Conservation (phyloP, 2,797 vertebrate genomes). For the Malurus splendens region DNA sequence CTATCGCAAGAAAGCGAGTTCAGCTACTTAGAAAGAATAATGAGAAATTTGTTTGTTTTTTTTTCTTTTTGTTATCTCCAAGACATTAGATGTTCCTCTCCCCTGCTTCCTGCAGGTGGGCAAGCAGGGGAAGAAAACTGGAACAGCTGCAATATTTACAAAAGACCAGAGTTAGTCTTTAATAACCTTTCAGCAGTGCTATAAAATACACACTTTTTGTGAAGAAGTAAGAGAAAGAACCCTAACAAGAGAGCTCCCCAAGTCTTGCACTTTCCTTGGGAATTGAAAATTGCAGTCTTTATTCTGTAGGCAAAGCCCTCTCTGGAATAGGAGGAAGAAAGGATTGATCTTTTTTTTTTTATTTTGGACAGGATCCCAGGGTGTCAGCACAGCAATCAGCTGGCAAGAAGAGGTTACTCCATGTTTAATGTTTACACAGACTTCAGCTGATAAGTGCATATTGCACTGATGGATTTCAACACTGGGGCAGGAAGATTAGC, state of each 20-base stretch:
- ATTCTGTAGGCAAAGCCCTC: not conserved
- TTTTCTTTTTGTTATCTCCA: not conserved
- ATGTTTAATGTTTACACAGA: not conserved
- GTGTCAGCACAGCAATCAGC: not conserved
- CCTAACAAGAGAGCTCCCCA: not conserved
- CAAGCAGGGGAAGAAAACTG: not conserved
- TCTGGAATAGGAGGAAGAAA: not conserved
- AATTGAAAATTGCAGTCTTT: not conserved
- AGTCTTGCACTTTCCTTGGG: not conserved
- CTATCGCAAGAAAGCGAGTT: not conserved
- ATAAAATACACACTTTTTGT: not conserved
- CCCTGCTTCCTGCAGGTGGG: not conserved
- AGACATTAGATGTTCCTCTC: not conserved
- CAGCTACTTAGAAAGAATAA: not conserved
- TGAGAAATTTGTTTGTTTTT: not conserved
- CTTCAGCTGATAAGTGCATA: not conserved
- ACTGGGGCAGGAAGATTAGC: not conserved
- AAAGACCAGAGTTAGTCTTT: not conserved
- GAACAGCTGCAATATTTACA: not conserved
- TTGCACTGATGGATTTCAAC: not conserved
- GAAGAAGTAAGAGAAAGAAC: not conserved
- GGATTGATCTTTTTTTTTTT: fast-evolving
- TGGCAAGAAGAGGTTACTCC: not conserved
- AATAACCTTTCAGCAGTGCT: not conserved
- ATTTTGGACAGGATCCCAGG: not conserved